These are phyloP conservation scores for Zeuzera pyrina DNA, from an alignment of 2,888 invertebrate genomes.

Conservation along the genomic window DNA sequence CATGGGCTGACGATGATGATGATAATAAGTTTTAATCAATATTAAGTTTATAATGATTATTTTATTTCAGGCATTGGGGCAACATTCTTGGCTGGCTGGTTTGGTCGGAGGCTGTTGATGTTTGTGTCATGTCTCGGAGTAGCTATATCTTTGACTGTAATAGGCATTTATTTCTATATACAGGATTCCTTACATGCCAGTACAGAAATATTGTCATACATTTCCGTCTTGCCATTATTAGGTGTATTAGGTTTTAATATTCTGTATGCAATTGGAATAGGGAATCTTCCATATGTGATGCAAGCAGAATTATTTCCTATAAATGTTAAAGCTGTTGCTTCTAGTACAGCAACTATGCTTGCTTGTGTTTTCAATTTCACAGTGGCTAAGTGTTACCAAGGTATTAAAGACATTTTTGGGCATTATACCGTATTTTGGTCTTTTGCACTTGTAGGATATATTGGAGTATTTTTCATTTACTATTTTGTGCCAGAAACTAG, in stretches of 20 bases:
- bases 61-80: conserved; percentile 52
- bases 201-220: conserved; percentile 34
- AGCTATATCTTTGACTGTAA: conserved; percentile 59
- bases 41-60: background rate
- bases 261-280: conserved; percentile 73
- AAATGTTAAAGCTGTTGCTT: conserved; percentile 75
- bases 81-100: conserved; percentile 66
- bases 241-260: conserved; percentile 73
- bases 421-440: conserved; percentile 74
- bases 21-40: no score
- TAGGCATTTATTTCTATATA: conserved; percentile 69
- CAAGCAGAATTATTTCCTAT: conserved; percentile 77
- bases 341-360: conserved; percentile 70
- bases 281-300: conserved; percentile 75
- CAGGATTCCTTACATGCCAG: conserved; percentile 50
- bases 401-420: conserved; percentile 67
- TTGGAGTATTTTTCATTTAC: conserved; percentile 71
- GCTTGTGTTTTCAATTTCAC: conserved; percentile 71
- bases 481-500: conserved; percentile 76
- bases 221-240: conserved; percentile 66
- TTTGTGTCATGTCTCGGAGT: conserved; percentile 69
- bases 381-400: conserved; percentile 74
- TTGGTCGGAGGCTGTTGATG: conserved; percentile 69
- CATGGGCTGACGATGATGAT: no score
- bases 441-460: conserved; percentile 67